Evolutionary conservation across 1,140 invertebrate species (phyloP).

Genomic region (Vanessa atalanta): DNA sequence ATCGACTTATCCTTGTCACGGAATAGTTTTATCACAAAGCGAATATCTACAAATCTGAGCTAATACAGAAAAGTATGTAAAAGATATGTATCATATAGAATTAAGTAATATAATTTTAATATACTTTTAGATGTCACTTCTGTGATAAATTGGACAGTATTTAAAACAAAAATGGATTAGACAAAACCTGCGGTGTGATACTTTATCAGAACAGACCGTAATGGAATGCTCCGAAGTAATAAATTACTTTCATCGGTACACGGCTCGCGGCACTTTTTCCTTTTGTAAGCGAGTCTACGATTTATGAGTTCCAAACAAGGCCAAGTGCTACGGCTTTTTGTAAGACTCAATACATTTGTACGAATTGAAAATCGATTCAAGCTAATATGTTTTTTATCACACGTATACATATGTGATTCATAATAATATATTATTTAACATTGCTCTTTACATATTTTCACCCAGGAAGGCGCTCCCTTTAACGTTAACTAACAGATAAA

Average conservation of each 20-base stretch:
- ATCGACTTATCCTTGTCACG: too few species aligned
- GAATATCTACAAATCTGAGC: too few species aligned
- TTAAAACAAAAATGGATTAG: not conserved
- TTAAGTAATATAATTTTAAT: too few species aligned
- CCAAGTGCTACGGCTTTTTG: slow-evolving; percentile 18
- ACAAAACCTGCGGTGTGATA: slow-evolving; percentile 1
- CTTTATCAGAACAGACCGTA: slow-evolving; percentile 17
- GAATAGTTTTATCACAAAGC: too few species aligned
- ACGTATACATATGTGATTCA: not conserved
- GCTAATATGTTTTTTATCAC: not conserved
- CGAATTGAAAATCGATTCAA: slow-evolving; percentile 33
- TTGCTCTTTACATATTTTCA: too few species aligned
- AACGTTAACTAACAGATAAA: too few species aligned
- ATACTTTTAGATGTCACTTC: too few species aligned
- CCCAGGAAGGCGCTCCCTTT: too few species aligned
- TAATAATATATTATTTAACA: not conserved
- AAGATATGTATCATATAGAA: too few species aligned
- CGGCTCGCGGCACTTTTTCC: slow-evolving; percentile 23
- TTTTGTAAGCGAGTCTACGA: slow-evolving; percentile 24
- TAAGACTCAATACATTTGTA: slow-evolving; percentile 22
- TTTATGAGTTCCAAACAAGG: slow-evolving; percentile 31
- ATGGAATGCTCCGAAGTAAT: slow-evolving; percentile 30
- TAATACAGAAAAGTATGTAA: too few species aligned
- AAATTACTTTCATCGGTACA: slow-evolving; percentile 35
- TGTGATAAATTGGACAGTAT: not conserved